phyloP scores from a whole-genome alignment of 1,140 invertebrate genomes.

The Drosophila jambulina region DNA sequence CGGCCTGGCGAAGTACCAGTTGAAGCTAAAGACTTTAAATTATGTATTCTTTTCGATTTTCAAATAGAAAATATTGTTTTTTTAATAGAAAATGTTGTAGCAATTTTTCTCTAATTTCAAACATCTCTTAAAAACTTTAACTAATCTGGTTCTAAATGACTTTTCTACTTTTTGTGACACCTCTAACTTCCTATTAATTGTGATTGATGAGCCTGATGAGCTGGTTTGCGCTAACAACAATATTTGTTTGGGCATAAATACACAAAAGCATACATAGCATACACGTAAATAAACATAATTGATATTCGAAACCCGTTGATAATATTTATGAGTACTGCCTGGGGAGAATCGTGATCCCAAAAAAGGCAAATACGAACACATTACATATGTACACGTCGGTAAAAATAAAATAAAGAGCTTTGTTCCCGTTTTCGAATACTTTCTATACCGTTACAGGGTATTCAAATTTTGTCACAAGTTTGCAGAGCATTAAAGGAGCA shows the following conservation, averaged over 20 bases:
- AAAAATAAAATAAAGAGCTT: neutral
- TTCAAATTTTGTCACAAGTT: neutral
- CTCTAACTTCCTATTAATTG: constrained; percentile 47
- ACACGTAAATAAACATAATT: constrained; percentile 28
- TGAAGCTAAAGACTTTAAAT: neutral
- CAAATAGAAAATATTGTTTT: neutral
- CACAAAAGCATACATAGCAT: constrained; percentile 4
- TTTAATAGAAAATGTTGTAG: neutral
- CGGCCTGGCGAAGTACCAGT: neutral
- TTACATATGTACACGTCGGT: neutral
- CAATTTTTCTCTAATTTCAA: neutral
- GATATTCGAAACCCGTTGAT: constrained; percentile 47
- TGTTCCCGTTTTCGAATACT: constrained; percentile 7
- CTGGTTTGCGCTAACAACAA: constrained; percentile 18
- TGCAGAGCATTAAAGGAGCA: neutral
- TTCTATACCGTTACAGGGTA: neutral
- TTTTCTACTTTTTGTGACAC: constrained; percentile 16
- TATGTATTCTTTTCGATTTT: neutral
- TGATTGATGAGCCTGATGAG: constrained; percentile 47
- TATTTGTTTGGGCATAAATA: constrained; percentile 19
- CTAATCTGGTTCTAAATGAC: constrained; percentile 4
- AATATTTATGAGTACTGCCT: constrained; percentile 19
- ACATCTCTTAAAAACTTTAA: neutral
- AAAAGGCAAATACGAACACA: neutral
- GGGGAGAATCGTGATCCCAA: constrained; percentile 31